Percentiles rank a stretch among this genome's conserved stretches.
Conservation (phyloP, 2,113 vertebrate species). For the Labrus mixtus region DNA sequence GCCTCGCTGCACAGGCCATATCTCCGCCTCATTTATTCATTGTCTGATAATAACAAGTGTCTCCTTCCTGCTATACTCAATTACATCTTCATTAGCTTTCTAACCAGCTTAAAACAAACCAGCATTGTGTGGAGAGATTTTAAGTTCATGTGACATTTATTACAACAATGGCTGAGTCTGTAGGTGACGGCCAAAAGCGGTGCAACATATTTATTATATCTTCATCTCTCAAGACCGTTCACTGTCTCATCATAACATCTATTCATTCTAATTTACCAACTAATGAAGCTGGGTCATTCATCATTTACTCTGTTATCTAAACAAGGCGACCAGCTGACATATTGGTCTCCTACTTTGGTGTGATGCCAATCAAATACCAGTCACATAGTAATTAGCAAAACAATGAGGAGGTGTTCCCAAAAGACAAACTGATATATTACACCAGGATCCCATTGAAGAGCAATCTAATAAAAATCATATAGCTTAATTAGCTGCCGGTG, state of each 20-base stretch:
- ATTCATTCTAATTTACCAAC: constrained; percentile 73
- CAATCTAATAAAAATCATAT: constrained; percentile 62
- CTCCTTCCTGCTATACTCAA: constrained; percentile 76
- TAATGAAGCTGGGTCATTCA: constrained; percentile 72
- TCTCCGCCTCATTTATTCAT: constrained; percentile 77
- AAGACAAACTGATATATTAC: constrained; percentile 61
- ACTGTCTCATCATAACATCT: constrained; percentile 69
- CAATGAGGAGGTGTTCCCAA: constrained; percentile 60
- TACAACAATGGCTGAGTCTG: constrained; percentile 44
- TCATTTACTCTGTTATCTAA: constrained; percentile 75
- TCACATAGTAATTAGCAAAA: constrained; percentile 65
- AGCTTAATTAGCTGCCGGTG: constrained; percentile 45
- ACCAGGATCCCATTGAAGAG: constrained; percentile 57
- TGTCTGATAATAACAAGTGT: constrained; percentile 76
- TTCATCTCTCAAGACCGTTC: constrained; percentile 62
- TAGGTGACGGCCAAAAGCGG: constrained; percentile 51
- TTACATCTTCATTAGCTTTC: constrained; percentile 77
- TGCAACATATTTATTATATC: constrained; percentile 58
- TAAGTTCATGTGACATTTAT: constrained; percentile 74
- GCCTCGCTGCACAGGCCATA: constrained; percentile 66
- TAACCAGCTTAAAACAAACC: constrained; percentile 73
- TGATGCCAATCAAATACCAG: constrained; percentile 69
- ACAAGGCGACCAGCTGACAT: constrained; percentile 63
- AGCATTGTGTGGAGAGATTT: constrained; percentile 52
- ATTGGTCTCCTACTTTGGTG: constrained; percentile 55